phyloP scores from a whole-genome alignment of 2,888 invertebrate species.

The Allygus modestus region DNA sequence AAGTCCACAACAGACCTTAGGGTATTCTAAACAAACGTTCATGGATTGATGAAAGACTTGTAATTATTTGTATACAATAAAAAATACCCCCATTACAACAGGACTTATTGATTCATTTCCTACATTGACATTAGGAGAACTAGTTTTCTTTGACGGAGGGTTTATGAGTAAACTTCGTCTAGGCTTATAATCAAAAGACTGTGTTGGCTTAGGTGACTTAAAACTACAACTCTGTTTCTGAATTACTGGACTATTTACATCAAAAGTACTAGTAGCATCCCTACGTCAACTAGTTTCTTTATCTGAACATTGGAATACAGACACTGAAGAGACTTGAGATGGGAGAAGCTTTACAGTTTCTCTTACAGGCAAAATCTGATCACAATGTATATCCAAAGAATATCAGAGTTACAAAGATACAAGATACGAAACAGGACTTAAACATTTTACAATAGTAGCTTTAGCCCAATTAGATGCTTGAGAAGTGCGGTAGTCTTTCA shows the following conservation, averaged over 20 bases:
- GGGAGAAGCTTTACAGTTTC: not conserved
- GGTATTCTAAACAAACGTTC: too few relatives aligned
- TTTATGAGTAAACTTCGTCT: not conserved
- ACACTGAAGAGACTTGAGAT: not conserved
- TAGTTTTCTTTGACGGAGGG: too few relatives aligned
- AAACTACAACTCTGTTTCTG: not conserved
- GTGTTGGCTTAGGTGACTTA: too few relatives aligned
- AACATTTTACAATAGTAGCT: slow-evolving; percentile 1
- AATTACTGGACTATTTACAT: not conserved
- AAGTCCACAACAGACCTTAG: too few relatives aligned
- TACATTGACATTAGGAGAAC: slow-evolving; percentile 1
- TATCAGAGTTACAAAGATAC: not conserved
- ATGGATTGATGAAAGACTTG: too few relatives aligned
- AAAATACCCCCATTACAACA: too few relatives aligned
- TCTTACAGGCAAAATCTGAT: not conserved
- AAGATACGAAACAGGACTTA: not conserved
- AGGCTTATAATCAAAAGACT: not conserved
- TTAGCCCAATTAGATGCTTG: slow-evolving; percentile 23
- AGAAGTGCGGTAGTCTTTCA: slow-evolving; percentile 10
- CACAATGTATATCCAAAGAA: not conserved
- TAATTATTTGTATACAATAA: too few relatives aligned
- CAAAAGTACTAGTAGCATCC: not conserved
- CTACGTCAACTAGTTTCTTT: not conserved
- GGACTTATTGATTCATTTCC: too few relatives aligned
- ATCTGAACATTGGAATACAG: not conserved